phyloP scores from a whole-genome alignment of 2,113 vertebrate genomes.

The Forbesichthys agassizii region DNA sequence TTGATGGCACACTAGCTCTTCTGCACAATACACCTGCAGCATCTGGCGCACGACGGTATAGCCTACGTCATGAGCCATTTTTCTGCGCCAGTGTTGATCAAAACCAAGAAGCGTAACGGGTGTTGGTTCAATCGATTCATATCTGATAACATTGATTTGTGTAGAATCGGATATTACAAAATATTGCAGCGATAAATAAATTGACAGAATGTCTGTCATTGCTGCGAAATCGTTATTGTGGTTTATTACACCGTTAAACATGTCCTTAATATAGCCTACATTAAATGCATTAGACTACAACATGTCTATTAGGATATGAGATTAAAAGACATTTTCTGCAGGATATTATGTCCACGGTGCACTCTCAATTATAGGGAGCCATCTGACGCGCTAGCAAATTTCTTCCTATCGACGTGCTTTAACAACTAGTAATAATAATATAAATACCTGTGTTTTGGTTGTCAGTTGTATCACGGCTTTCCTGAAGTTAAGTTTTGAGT shows the following conservation, averaged over 20 bases:
- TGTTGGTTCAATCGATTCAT: no score
- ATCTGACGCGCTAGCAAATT: constrained; percentile 7
- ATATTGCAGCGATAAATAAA: no score
- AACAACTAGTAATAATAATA: not conserved
- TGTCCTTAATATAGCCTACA: no score
- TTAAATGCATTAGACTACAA: no score
- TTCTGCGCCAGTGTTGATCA: constrained; percentile 22
- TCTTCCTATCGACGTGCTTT: not conserved
- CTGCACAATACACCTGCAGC: constrained; percentile 61
- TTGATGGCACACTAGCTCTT: constrained; percentile 34
- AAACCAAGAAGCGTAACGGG: not conserved
- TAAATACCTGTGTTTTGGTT: constrained; percentile 92
- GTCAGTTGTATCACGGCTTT: constrained; percentile 98
- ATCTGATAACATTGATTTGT: no score
- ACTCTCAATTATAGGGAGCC: not conserved
- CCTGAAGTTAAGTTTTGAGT: constrained; percentile 97
- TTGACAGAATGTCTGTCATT: no score
- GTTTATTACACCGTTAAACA: no score
- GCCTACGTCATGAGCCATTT: constrained; percentile 51
- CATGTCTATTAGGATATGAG: not conserved
- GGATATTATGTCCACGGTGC: constrained; percentile 24
- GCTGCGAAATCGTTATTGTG: no score
- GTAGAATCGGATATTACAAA: no score
- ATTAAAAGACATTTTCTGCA: not conserved
- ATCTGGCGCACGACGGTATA: constrained; percentile 28